phyloP scores from a whole-genome alignment of 1,140 invertebrate species.

The Harlomillsia oculata region DNA sequence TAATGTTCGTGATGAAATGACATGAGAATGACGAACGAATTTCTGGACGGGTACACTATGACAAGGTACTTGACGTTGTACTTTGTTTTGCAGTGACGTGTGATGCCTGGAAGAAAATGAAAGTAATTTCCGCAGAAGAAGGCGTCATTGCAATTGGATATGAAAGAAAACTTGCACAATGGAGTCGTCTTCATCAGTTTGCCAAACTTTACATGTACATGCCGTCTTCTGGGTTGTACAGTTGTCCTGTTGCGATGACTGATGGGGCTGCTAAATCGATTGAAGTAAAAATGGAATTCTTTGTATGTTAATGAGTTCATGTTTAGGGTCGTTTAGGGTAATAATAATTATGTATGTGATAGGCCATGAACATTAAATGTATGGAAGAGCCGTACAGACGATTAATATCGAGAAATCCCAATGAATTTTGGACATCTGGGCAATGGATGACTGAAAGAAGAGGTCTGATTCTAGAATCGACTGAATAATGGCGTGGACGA shows the following conservation, averaged over 20 bases:
- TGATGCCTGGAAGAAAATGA: conserved; percentile 49
- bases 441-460: conserved; percentile 56
- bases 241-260: conserved; percentile 55
- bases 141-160: conserved; percentile 51
- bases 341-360: too few relatives aligned
- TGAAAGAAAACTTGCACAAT: conserved; percentile 42
- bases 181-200: conserved; percentile 50
- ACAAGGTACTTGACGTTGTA: neutral
- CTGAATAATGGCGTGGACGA: too few relatives aligned
- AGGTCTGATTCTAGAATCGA: conserved; percentile 35
- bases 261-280: conserved; percentile 39
- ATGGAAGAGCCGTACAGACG: conserved; percentile 40
- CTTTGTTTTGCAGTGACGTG: conserved; percentile 40
- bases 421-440: conserved; percentile 52
- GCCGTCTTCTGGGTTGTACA: conserved; percentile 48
- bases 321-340: neutral
- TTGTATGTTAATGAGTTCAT: neutral
- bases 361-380: too few relatives aligned
- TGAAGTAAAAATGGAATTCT: too few relatives aligned
- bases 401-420: conserved; percentile 44
- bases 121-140: conserved; percentile 50
- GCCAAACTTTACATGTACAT: conserved; percentile 48
- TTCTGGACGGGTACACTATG: neutral
- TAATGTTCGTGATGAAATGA: neutral
- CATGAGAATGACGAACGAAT: neutral